Conservation (phyloP, 2,113 vertebrate genomes). For the Stigmatopora argus region DNA sequence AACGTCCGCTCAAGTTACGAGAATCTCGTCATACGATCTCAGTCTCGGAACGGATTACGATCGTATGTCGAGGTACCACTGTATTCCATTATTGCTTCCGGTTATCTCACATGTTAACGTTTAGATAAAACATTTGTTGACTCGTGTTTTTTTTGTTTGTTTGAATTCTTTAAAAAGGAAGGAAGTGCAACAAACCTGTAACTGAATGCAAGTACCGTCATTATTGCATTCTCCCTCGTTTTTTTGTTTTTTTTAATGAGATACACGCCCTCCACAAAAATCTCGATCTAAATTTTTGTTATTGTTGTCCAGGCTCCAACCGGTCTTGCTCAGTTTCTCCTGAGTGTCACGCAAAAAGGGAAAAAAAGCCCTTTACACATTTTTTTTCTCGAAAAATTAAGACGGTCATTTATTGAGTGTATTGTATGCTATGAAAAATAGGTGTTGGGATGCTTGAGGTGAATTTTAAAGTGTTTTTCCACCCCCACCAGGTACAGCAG, state of each 20-base stretch:
- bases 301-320: not conserved
- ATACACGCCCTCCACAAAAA: not conserved
- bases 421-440: not conserved
- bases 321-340: not conserved
- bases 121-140: too few species aligned
- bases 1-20: too few species aligned
- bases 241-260: not conserved
- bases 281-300: not conserved
- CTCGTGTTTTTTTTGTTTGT: too few species aligned
- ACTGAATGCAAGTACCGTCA: not conserved
- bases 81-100: too few species aligned
- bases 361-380: not conserved
- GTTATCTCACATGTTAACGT: too few species aligned
- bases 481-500: slow-evolving; percentile 73
- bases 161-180: not conserved
- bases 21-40: too few species aligned
- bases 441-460: not conserved
- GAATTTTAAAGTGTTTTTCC: not conserved
- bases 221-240: not conserved
- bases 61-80: too few species aligned
- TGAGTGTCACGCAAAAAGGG: not conserved
- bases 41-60: too few species aligned
- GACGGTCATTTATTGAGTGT: not conserved
- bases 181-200: not conserved
- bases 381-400: not conserved